Percentiles rank a stretch among this genome's conserved stretches.
phyloP scores from a whole-genome alignment of 2,113 vertebrate species.

The Anarhynchus alexandrinus region DNA sequence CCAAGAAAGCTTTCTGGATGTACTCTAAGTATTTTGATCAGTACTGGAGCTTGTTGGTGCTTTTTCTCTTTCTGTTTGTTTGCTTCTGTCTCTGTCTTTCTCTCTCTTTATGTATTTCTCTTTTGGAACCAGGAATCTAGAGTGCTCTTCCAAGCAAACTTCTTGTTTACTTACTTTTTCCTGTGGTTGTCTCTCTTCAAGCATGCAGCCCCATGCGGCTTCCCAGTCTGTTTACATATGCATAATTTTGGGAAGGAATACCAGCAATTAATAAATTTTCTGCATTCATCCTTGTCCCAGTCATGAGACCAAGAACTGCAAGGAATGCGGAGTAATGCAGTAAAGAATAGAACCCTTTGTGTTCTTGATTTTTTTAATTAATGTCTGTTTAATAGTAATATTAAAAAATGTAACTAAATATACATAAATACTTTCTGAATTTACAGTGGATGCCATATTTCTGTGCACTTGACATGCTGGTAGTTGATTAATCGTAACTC shows the following conservation, averaged over 20 bases:
- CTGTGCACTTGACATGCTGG: slow-evolving; percentile 23
- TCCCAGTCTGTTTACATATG: neutral
- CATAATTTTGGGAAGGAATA: neutral
- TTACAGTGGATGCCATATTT: slow-evolving; percentile 6
- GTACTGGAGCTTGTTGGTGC: neutral
- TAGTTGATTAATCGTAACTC: neutral
- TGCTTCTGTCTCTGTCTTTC: neutral
- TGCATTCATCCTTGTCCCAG: neutral
- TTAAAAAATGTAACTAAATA: slow-evolving; percentile 39
- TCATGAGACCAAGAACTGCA: neutral
- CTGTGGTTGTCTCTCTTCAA: neutral
- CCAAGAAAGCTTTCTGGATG: neutral
- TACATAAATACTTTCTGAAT: neutral
- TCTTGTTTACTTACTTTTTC: neutral
- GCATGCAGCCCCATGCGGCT: neutral
- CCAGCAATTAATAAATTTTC: neutral
- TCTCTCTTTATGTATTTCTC: neutral
- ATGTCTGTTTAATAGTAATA: slow-evolving; percentile 20
- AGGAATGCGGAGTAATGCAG: neutral
- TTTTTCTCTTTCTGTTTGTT: neutral
- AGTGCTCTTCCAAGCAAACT: neutral
- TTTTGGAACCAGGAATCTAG: neutral
- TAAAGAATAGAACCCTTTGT: neutral
- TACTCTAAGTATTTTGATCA: neutral
- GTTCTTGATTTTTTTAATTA: slow-evolving; percentile 2